phyloP scores from a whole-genome alignment of 1,140 invertebrate species.

The Apis laboriosa region DNA sequence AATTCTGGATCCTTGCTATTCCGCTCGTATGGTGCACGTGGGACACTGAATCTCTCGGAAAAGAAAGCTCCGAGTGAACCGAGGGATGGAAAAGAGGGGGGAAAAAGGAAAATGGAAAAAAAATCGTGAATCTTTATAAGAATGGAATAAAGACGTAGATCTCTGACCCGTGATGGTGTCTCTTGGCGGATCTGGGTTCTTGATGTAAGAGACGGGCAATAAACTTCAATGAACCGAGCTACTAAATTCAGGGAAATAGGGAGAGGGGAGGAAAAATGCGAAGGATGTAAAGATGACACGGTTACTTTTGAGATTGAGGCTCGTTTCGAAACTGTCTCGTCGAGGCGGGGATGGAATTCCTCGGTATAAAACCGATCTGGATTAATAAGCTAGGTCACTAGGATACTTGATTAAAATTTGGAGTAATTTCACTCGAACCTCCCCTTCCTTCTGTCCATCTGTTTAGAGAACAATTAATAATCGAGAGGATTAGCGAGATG shows the following conservation, averaged over 20 bases:
- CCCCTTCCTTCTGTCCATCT: background rate
- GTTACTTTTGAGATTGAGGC: background rate
- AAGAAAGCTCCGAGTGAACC: background rate
- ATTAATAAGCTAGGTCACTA: background rate
- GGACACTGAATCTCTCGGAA: conserved; percentile 57
- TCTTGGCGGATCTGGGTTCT: background rate
- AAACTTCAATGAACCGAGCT: conserved; percentile 16
- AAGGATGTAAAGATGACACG: background rate
- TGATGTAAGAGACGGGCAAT: conserved; percentile 51
- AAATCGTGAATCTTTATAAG: conserved; percentile 27
- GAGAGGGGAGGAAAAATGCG: background rate
- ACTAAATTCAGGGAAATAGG: conserved; percentile 8
- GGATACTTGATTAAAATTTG: background rate
- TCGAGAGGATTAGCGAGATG: background rate
- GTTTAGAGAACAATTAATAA: background rate
- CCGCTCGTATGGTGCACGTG: conserved; percentile 71
- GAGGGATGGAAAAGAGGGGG: background rate
- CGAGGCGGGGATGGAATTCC: background rate
- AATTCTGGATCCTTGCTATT: conserved; percentile 71
- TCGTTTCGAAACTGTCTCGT: background rate
- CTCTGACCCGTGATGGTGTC: conserved; percentile 20
- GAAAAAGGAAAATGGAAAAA: background rate
- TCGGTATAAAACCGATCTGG: background rate
- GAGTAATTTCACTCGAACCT: background rate
- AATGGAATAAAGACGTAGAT: conserved; percentile 24